Evolutionary conservation across 2,113 vertebrate genomes (phyloP).

Genomic region (Azemiops feae): DNA sequence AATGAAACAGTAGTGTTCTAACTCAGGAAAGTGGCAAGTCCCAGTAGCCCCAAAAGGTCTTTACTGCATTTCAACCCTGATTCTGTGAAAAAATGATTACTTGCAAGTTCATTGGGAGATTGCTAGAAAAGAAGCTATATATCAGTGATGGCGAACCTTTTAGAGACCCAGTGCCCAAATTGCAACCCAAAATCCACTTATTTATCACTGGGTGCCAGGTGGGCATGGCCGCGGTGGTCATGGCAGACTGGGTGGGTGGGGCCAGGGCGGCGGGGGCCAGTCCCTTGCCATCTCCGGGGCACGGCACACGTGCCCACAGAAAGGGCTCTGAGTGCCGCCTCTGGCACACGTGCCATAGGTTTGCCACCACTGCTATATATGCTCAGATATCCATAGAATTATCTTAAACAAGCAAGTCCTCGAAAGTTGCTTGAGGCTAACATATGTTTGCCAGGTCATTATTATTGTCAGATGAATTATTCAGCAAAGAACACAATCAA

Average conservation of each 20-base stretch:
- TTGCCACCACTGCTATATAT: too few species aligned
- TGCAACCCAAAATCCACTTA: too few species aligned
- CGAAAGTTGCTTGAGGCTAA: not conserved
- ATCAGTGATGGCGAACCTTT: too few species aligned
- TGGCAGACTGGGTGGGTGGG: too few species aligned
- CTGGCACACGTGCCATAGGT: too few species aligned
- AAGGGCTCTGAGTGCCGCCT: too few species aligned
- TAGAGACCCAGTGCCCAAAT: too few species aligned
- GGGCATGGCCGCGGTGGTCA: too few species aligned
- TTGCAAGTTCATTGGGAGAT: not conserved
- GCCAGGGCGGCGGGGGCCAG: too few species aligned
- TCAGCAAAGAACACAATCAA: not conserved
- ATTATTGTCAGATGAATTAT: not conserved
- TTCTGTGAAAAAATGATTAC: not conserved
- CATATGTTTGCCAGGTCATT: not conserved
- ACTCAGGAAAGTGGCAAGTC: not conserved
- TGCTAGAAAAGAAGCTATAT: not conserved
- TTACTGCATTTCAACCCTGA: not conserved
- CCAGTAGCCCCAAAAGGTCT: not conserved
- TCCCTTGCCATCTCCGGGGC: too few species aligned
- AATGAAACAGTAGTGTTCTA: not conserved
- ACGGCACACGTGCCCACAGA: too few species aligned
- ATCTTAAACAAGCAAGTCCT: not conserved
- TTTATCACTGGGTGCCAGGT: too few species aligned
- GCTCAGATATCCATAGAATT: not conserved